Percentiles rank a stretch among this genome's conserved stretches.
These are phyloP conservation scores for Hippolais icterina DNA, from an alignment of 2,113 vertebrate species.

Conservation along the genomic window DNA sequence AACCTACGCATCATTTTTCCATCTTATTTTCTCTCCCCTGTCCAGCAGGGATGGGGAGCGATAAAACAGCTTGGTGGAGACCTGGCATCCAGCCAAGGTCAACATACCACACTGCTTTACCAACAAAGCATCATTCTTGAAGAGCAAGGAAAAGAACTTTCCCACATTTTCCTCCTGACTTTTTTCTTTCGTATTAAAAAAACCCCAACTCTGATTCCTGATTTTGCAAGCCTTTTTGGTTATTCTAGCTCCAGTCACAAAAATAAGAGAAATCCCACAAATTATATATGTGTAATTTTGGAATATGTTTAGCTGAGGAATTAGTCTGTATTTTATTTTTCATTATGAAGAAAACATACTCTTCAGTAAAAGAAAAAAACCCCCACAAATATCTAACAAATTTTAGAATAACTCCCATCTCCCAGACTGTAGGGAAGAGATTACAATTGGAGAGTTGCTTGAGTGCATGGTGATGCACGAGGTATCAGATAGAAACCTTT, in stretches of 20 bases:
- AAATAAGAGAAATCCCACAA: background rate
- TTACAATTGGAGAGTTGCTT: background rate
- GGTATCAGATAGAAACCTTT: background rate
- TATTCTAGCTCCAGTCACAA: background rate
- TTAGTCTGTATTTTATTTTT: background rate
- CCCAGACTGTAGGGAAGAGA: background rate
- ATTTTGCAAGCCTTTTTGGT: background rate
- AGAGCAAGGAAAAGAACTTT: background rate
- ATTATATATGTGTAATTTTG: background rate
- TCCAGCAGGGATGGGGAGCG: background rate
- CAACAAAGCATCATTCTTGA: background rate
- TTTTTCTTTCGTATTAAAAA: background rate
- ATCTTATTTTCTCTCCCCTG: background rate
- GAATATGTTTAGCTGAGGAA: background rate
- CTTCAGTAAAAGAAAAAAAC: background rate
- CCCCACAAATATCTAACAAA: background rate
- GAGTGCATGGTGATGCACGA: background rate
- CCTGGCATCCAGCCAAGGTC: too few species aligned
- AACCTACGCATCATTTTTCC: background rate
- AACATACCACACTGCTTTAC: too few species aligned
- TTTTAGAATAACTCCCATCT: background rate
- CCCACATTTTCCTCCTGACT: background rate
- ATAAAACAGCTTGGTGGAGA: background rate
- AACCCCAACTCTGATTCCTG: background rate
- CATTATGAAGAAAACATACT: background rate